A percentile compares a stretch with the other conserved stretches of the same genome.
Conservation (phyloP, 1,140 invertebrate genomes). For the Brachionus asplanchnoidis region DNA sequence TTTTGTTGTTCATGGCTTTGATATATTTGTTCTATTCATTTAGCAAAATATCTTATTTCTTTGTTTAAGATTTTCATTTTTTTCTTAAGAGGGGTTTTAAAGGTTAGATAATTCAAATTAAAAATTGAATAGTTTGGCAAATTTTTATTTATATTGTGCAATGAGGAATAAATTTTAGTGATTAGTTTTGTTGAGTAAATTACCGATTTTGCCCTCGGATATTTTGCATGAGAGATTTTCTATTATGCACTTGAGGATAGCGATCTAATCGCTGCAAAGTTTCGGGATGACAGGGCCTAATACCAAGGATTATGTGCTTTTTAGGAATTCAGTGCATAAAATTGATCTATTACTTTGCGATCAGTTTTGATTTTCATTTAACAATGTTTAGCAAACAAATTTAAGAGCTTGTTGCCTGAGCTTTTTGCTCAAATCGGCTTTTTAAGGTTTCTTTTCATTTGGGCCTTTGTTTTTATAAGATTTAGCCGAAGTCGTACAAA, state of each 20-base stretch:
- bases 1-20: neutral
- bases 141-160: neutral
- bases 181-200: neutral
- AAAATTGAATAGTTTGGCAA: neutral
- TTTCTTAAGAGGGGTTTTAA: neutral
- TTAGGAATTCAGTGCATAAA: neutral
- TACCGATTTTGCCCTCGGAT: neutral
- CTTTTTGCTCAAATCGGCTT: neutral
- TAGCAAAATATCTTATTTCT: neutral
- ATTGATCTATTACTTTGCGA: neutral
- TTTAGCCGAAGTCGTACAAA: neutral
- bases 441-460: neutral
- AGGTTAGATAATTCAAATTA: neutral
- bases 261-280: neutral
- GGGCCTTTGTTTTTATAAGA: neutral
- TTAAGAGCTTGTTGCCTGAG: neutral
- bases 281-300: neutral
- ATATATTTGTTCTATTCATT: neutral
- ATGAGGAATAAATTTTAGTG: neutral
- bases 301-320: neutral
- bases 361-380: neutral
- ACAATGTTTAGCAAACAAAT: neutral
- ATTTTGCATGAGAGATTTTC: neutral
- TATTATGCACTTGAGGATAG: neutral
- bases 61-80: neutral